phyloP scores from a whole-genome alignment of 2,113 vertebrate genomes.

The Calonectris borealis region DNA sequence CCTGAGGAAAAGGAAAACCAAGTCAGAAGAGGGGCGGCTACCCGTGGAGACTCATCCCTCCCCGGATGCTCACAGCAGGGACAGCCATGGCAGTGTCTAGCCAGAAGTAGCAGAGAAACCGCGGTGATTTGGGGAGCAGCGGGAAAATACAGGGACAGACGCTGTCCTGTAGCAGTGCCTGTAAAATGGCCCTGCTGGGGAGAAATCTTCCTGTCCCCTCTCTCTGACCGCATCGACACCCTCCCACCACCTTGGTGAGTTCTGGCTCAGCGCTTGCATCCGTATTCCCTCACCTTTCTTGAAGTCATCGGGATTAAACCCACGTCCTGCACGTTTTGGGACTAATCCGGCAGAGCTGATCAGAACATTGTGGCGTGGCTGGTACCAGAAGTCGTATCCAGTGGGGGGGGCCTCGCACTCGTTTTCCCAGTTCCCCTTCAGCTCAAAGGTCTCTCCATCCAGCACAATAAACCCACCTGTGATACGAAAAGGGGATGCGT shows the following conservation, averaged over 20 bases:
- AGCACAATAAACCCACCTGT: constrained; percentile 88
- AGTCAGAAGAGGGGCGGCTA: neutral
- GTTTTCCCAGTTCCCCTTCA: constrained; percentile 88
- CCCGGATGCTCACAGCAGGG: neutral
- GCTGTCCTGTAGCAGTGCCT: neutral
- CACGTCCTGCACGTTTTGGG: constrained; percentile 64
- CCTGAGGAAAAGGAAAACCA: constrained; percentile 58
- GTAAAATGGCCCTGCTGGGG: rapidly evolving
- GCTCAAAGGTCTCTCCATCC: constrained; percentile 88
- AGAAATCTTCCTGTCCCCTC: no score
- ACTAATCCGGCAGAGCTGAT: constrained; percentile 84
- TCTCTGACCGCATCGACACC: neutral
- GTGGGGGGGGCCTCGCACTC: constrained; percentile 71
- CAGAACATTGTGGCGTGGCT: constrained; percentile 89
- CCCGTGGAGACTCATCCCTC: rapidly evolving
- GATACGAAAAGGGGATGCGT: rapidly evolving
- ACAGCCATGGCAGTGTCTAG: rapidly evolving
- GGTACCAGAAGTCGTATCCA: constrained; percentile 93
- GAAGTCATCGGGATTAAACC: constrained; percentile 80
- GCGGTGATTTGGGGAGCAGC: neutral
- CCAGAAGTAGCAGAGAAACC: neutral
- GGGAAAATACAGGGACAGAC: neutral
- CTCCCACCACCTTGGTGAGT: neutral
- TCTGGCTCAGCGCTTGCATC: neutral
- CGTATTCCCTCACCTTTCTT: constrained; percentile 69